Percentiles rank a stretch among this genome's conserved stretches.
Conservation (phyloP, 2,797 vertebrate species). For the Oophaga sylvatica region DNA sequence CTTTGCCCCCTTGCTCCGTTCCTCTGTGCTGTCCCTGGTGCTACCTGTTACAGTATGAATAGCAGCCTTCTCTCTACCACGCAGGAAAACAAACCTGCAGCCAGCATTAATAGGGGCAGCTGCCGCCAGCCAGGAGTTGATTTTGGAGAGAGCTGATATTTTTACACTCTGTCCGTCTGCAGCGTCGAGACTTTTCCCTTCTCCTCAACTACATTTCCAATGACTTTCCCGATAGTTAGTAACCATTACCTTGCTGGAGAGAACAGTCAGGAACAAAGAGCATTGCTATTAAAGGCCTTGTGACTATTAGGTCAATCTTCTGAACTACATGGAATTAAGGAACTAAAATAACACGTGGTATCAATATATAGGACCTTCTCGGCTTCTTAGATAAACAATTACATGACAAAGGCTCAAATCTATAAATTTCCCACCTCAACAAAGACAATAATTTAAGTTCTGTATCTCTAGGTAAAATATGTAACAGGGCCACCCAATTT, state of each 20-base stretch:
- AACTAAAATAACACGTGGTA: neutral
- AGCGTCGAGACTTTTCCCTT: constrained; percentile 53
- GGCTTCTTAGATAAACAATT: neutral
- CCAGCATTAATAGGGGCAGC: constrained; percentile 82
- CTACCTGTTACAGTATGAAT: constrained; percentile 79
- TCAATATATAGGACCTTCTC: neutral
- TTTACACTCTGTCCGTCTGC: constrained; percentile 74
- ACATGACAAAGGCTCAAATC: neutral
- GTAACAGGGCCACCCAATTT: neutral
- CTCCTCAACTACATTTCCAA: constrained; percentile 46
- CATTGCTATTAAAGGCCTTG: constrained; percentile 1
- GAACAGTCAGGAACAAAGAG: constrained; percentile 9
- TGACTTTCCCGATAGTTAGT: constrained; percentile 52
- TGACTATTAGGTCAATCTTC: neutral
- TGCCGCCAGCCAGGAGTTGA: constrained; percentile 76
- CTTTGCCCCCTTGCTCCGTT: constrained; percentile 43
- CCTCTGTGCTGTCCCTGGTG: constrained; percentile 67
- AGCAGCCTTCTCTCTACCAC: constrained; percentile 79
- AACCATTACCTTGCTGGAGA: constrained; percentile 38
- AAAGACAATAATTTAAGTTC: too few species aligned
- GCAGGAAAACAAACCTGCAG: constrained; percentile 78
- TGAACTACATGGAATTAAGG: neutral
- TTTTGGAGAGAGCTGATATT: constrained; percentile 82
- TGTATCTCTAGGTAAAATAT: neutral
- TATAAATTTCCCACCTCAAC: neutral